These are phyloP conservation scores for Anneissia japonica DNA, from an alignment of 35 echinoderm and acorn worm genomes.

Conservation along the genomic window DNA sequence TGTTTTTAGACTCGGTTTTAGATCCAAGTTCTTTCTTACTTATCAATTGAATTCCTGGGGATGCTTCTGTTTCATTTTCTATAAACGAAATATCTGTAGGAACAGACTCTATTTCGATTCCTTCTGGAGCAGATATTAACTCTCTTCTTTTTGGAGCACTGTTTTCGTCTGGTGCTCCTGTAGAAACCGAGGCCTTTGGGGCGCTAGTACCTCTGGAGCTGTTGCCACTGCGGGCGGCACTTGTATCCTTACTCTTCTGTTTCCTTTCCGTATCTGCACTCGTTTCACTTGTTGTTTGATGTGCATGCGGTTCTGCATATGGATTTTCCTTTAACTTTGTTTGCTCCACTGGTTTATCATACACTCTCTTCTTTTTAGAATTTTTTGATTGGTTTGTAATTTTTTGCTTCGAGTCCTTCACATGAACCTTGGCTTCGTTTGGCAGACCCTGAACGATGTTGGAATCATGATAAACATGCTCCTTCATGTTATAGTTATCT, in stretches of 20 bases:
- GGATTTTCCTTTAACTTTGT: neutral
- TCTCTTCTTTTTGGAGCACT: neutral
- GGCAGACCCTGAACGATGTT: neutral
- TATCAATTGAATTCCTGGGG: neutral
- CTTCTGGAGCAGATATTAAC: neutral
- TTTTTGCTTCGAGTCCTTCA: neutral
- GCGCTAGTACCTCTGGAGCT: neutral
- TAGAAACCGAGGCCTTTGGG: neutral
- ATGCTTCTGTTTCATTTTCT: neutral
- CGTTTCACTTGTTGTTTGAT: neutral
- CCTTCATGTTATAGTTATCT: neutral
- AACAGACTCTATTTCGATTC: neutral
- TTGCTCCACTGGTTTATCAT: neutral
- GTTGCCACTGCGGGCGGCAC: neutral
- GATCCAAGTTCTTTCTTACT: neutral
- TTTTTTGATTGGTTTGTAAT: neutral
- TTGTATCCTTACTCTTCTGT: neutral
- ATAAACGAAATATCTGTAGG: neutral
- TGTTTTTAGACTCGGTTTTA: neutral
- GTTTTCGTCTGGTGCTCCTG: neutral
- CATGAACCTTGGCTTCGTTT: neutral
- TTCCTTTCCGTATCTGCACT: neutral
- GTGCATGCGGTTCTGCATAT: neutral
- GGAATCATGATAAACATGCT: neutral
- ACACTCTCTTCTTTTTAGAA: neutral